phyloP scores from a whole-genome alignment of 2,888 invertebrate genomes.

The Vannuccia rotundouncinata region DNA sequence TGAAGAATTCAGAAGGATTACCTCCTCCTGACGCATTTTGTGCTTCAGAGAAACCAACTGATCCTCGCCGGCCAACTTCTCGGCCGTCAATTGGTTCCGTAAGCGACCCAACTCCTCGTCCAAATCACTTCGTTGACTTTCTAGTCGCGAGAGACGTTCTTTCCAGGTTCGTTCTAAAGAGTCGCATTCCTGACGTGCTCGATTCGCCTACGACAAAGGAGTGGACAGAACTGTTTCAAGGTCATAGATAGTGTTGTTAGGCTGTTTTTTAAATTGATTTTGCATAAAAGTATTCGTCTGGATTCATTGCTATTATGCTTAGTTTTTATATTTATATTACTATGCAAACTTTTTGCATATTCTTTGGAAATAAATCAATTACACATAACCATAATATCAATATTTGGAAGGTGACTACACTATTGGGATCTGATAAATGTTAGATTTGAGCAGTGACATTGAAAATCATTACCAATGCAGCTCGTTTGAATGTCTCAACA shows the following conservation, averaged over 20 bases:
- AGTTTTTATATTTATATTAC: too few relatives aligned
- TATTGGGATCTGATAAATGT: too few relatives aligned
- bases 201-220: slow-evolving; percentile 44
- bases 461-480: too few relatives aligned
- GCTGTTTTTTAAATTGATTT: neutral
- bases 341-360: too few relatives aligned
- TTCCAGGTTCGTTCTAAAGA: slow-evolving; percentile 49
- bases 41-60: slow-evolving; percentile 48
- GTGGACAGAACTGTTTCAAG: neutral
- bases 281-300: neutral
- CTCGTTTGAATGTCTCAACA: too few relatives aligned
- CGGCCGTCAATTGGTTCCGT: slow-evolving; percentile 47
- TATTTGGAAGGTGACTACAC: too few relatives aligned
- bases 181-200: slow-evolving; percentile 48
- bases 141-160: slow-evolving; percentile 50
- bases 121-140: slow-evolving; percentile 48
- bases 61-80: slow-evolving; percentile 51
- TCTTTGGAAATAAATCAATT: too few relatives aligned
- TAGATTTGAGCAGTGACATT: too few relatives aligned
- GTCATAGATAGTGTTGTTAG: neutral
- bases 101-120: slow-evolving; percentile 52
- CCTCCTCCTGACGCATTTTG: slow-evolving; percentile 51
- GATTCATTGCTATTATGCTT: too few relatives aligned
- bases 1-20: slow-evolving; percentile 41
- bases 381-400: too few relatives aligned